Evolutionary conservation across 2,888 invertebrate genomes (phyloP).

Genomic region (Limulus polyphemus): DNA sequence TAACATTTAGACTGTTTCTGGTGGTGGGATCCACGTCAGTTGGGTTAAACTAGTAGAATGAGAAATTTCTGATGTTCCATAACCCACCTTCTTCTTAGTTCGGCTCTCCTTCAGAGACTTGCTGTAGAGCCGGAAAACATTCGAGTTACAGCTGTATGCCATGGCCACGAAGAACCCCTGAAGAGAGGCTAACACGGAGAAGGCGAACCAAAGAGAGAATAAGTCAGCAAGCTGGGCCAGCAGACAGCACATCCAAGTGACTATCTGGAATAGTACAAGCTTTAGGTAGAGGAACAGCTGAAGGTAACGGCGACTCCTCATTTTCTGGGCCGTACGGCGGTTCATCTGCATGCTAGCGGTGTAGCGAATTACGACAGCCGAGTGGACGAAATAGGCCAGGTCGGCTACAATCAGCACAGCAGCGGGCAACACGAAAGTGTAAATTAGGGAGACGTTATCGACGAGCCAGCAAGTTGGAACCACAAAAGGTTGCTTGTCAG

Average conservation of each 20-base stretch:
- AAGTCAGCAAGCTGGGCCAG: slow-evolving; percentile 30
- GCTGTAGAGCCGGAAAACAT: slow-evolving; percentile 32
- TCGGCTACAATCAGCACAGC: slow-evolving; percentile 40
- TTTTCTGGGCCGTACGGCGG: slow-evolving; percentile 46
- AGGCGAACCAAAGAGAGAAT: slow-evolving; percentile 34
- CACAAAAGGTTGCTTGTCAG: slow-evolving; percentile 24
- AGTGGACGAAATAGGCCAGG: slow-evolving; percentile 42
- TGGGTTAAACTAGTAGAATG: slow-evolving; percentile 30
- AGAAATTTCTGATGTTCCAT: slow-evolving; percentile 26
- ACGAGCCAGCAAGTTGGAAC: slow-evolving; percentile 30
- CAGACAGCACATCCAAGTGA: slow-evolving; percentile 39
- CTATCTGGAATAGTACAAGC: slow-evolving; percentile 42
- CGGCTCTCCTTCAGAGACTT: slow-evolving; percentile 21
- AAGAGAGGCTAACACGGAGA: slow-evolving; percentile 35
- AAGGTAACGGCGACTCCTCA: slow-evolving; percentile 46
- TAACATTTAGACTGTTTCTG: slow-evolving; percentile 5
- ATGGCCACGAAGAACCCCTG: slow-evolving; percentile 51
- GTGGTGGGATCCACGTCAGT: slow-evolving; percentile 29
- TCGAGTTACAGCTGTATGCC: slow-evolving; percentile 51
- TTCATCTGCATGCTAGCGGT: slow-evolving; percentile 45
- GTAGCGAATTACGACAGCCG: slow-evolving; percentile 47
- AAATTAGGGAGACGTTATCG: slow-evolving; percentile 40
- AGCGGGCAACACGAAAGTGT: slow-evolving; percentile 45
- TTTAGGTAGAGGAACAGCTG: slow-evolving; percentile 49
- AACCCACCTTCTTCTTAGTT: slow-evolving; percentile 22